phyloP scores from a whole-genome alignment of 2,797 vertebrate species.

The Heteromormyrus szaboi region DNA sequence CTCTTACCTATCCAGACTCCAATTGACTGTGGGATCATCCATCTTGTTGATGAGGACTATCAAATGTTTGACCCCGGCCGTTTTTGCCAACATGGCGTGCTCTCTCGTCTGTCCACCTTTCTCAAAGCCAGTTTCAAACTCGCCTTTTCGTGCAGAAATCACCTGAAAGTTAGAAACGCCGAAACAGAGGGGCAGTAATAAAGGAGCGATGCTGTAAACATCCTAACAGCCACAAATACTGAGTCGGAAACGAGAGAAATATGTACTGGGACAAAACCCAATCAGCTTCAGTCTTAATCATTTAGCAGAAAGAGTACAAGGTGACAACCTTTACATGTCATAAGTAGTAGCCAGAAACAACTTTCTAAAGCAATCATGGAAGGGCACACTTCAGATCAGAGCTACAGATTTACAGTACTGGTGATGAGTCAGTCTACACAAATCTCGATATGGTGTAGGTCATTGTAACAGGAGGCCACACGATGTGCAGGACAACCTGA shows the following conservation, averaged over 20 bases:
- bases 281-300: not conserved
- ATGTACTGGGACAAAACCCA: not conserved
- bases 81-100: slow-evolving; percentile 98
- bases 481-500: not conserved
- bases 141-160: slow-evolving; percentile 95
- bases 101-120: slow-evolving; percentile 97
- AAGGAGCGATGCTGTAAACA: not conserved
- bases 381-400: not conserved
- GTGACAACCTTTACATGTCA: not conserved
- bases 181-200: not conserved
- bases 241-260: not conserved
- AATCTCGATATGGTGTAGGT: not conserved
- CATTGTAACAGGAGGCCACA: not conserved
- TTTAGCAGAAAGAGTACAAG: not conserved
- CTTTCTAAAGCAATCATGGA: not conserved
- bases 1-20: slow-evolving; percentile 88
- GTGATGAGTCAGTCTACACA: not conserved
- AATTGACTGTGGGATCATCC: slow-evolving; percentile 97
- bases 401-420: not conserved
- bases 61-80: slow-evolving; percentile 95
- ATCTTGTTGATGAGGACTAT: slow-evolving; percentile 98
- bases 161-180: slow-evolving; percentile 62
- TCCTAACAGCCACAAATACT: not conserved
- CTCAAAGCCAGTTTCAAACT: slow-evolving; percentile 98
- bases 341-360: not conserved